These are phyloP conservation scores for Lithophane ornitopus DNA, from an alignment of 2,888 invertebrate genomes.

Conservation along the genomic window DNA sequence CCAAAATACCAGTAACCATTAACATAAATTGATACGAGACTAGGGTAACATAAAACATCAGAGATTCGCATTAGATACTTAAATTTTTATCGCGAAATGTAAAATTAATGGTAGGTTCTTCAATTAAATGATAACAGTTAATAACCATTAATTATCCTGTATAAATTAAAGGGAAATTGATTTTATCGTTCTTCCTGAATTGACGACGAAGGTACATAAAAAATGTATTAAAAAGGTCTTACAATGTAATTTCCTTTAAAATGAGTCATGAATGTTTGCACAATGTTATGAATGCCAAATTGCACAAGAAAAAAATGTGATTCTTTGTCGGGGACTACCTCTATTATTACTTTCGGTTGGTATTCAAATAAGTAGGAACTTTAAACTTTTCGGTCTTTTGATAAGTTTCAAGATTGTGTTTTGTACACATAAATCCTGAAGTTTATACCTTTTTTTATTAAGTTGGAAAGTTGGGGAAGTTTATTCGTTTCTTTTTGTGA, in stretches of 20 bases:
- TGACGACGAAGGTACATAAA: not conserved
- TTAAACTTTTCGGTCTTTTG: constrained; percentile 33
- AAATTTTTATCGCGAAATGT: not conserved
- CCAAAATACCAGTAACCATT: not conserved
- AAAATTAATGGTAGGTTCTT: not conserved
- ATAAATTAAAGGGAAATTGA: not conserved
- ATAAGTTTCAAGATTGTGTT: constrained; percentile 35
- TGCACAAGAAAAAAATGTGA: not conserved
- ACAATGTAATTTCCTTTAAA: constrained; percentile 30
- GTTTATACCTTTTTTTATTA: constrained; percentile 25
- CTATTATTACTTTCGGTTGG: constrained; percentile 11
- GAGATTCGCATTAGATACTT: not conserved
- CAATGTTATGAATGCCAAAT: too few species aligned
- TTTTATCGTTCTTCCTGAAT: not conserved
- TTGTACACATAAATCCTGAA: constrained; percentile 36
- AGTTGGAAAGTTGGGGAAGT: constrained; percentile 15
- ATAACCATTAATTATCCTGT: not conserved
- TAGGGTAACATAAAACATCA: not conserved
- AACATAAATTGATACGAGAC: not conserved
- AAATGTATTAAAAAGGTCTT: too few species aligned
- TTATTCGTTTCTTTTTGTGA: constrained; percentile 18
- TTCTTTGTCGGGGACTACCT: not conserved
- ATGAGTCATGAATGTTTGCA: not conserved
- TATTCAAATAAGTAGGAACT: constrained; percentile 8
- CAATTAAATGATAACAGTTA: constrained; percentile 7